phyloP scores from a whole-genome alignment of 2,797 vertebrate genomes.

The Apogon hyalosoma region DNA sequence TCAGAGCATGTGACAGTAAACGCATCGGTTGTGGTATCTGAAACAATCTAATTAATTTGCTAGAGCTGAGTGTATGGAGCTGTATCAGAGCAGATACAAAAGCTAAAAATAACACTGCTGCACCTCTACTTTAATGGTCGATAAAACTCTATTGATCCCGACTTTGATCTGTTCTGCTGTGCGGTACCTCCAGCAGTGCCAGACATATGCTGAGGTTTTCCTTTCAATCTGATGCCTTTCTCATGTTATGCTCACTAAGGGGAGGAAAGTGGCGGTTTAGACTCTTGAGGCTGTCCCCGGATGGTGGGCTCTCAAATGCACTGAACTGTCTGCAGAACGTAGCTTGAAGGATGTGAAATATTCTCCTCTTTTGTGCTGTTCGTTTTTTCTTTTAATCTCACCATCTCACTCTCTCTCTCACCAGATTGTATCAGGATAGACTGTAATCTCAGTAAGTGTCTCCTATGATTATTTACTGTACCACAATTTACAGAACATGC shows the following conservation, averaged over 20 bases:
- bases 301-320: conserved; percentile 90
- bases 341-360: conserved; percentile 98
- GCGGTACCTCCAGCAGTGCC: conserved; percentile 49
- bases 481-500: conserved; percentile 71
- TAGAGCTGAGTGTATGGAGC: conserved; percentile 13
- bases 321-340: conserved; percentile 90
- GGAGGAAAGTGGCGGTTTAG: conserved; percentile 86
- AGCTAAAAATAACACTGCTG: conserved; percentile 50
- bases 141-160: conserved; percentile 62
- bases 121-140: conserved; percentile 64
- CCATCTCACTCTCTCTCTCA: conserved; percentile 92
- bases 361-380: conserved; percentile 80
- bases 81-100: conserved; percentile 7
- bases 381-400: conserved; percentile 84
- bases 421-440: conserved; percentile 99
- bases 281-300: conserved; percentile 92
- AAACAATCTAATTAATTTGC: conserved; percentile 47
- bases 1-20: conserved; percentile 35
- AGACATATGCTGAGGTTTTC: conserved; percentile 62
- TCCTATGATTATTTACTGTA: conserved; percentile 82
- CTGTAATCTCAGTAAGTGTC: conserved; percentile 98
- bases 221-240: conserved; percentile 52
- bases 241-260: conserved; percentile 55
- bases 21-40: conserved; percentile 34
- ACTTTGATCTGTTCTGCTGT: conserved; percentile 53